These are phyloP conservation scores for Mactromeris polynyma DNA, from an alignment of 2,888 invertebrate species.

Conservation along the genomic window DNA sequence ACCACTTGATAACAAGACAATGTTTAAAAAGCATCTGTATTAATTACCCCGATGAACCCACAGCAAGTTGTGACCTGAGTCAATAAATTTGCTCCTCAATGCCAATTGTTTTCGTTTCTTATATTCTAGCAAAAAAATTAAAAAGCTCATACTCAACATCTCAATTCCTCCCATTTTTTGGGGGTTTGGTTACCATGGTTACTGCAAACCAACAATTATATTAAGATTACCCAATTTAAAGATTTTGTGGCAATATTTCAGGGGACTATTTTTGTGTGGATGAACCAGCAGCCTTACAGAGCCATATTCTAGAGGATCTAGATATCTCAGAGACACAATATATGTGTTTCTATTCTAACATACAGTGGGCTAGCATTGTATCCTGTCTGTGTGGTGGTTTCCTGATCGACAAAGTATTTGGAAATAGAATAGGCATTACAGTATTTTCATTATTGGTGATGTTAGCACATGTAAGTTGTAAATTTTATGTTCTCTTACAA, in stretches of 20 bases:
- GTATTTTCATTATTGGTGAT: slow-evolving; percentile 35
- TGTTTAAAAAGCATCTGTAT: too few species aligned
- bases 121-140: too few species aligned
- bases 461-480: slow-evolving; percentile 33
- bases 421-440: slow-evolving; percentile 19
- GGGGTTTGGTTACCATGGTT: too few species aligned
- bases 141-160: too few species aligned
- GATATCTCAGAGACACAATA: slow-evolving; percentile 46
- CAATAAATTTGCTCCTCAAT: too few species aligned
- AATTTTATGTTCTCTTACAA: background rate
- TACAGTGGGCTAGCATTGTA: slow-evolving; percentile 45
- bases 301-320: slow-evolving; percentile 46
- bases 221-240: too few species aligned
- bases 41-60: too few species aligned
- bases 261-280: slow-evolving; percentile 53
- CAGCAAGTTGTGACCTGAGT: too few species aligned
- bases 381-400: slow-evolving; percentile 41
- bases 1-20: too few species aligned
- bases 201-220: too few species aligned
- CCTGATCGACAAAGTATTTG: slow-evolving; percentile 42
- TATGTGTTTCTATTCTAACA: slow-evolving; percentile 53
- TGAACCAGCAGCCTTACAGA: slow-evolving; percentile 51
- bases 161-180: too few species aligned
- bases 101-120: too few species aligned
- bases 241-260: slow-evolving; percentile 11